Evolutionary conservation across 2,113 vertebrate species (phyloP).

Genomic region (Eidolon helvum): DNA sequence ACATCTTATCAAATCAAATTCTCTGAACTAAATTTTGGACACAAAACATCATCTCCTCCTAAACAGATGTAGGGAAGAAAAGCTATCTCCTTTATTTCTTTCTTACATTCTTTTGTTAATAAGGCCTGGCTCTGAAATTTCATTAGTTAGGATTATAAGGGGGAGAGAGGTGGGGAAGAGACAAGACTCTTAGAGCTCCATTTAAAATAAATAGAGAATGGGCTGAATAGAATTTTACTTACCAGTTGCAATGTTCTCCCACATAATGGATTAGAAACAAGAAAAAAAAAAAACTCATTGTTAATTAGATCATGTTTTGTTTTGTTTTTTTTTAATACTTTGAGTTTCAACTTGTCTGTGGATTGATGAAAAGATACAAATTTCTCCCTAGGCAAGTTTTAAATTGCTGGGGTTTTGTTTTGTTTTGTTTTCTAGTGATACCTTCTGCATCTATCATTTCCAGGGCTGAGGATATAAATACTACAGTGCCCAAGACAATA

Average conservation of each 20-base stretch:
- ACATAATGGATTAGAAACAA: background rate
- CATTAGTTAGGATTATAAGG: background rate
- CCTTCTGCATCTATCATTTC: conserved; percentile 70
- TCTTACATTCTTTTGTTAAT: background rate
- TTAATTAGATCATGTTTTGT: background rate
- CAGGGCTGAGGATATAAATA: conserved; percentile 47
- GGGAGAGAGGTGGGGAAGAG: background rate
- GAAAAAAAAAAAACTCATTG: background rate
- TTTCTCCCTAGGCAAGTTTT: conserved; percentile 9
- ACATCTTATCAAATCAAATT: background rate
- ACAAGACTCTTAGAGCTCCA: background rate
- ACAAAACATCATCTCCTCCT: background rate
- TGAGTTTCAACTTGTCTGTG: background rate
- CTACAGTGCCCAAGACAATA: conserved; percentile 52
- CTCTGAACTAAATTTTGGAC: conserved; percentile 6
- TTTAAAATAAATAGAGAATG: background rate
- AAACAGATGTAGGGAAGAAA: background rate
- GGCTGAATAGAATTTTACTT: background rate
- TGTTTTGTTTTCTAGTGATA: conserved; percentile 71
- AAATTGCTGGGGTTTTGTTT: background rate
- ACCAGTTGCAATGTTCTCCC: background rate
- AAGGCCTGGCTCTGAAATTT: background rate
- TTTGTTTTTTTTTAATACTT: background rate
- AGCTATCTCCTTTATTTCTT: background rate
- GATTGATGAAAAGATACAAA: background rate